Evolutionary conservation across 2,888 invertebrate species (phyloP).

Genomic region (Trissolcus brochymenae): DNA sequence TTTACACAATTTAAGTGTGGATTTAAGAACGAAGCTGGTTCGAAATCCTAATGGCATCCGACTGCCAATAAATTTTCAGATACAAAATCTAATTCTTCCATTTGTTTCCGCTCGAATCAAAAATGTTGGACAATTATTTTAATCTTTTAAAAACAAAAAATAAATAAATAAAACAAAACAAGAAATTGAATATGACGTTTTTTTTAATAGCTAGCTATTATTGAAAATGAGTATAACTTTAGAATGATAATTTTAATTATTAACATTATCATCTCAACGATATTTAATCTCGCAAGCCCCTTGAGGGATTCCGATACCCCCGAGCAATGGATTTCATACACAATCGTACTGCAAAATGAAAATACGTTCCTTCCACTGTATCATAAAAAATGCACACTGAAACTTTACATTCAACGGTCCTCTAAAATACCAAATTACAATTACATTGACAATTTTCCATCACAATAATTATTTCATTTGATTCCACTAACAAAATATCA

Average conservation of each 20-base stretch:
- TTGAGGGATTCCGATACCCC: conserved; percentile 62
- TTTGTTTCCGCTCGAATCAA: too few relatives aligned
- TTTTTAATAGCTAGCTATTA: not conserved
- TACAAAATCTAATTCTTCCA: too few relatives aligned
- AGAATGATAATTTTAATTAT: conserved; percentile 62
- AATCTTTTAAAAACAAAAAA: too few relatives aligned
- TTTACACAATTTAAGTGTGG: conserved; percentile 40
- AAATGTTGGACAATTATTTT: too few relatives aligned
- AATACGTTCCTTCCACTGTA: conserved; percentile 56
- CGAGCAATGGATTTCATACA: conserved; percentile 58
- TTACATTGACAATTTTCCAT: too few relatives aligned
- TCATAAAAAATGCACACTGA: conserved; percentile 60
- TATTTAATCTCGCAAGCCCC: conserved; percentile 64
- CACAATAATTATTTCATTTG: too few relatives aligned
- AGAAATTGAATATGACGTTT: too few relatives aligned
- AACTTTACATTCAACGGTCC: too few relatives aligned
- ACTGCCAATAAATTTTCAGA: too few relatives aligned
- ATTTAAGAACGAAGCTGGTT: conserved; percentile 16
- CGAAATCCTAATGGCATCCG: not conserved
- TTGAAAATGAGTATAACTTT: conserved; percentile 28
- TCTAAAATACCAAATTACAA: too few relatives aligned
- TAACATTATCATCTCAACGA: conserved; percentile 63
- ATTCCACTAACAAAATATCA: too few relatives aligned
- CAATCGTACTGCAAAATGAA: conserved; percentile 52
- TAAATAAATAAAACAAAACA: too few relatives aligned